phyloP scores from a whole-genome alignment of 2,113 vertebrate genomes.

The Procavia capensis region DNA sequence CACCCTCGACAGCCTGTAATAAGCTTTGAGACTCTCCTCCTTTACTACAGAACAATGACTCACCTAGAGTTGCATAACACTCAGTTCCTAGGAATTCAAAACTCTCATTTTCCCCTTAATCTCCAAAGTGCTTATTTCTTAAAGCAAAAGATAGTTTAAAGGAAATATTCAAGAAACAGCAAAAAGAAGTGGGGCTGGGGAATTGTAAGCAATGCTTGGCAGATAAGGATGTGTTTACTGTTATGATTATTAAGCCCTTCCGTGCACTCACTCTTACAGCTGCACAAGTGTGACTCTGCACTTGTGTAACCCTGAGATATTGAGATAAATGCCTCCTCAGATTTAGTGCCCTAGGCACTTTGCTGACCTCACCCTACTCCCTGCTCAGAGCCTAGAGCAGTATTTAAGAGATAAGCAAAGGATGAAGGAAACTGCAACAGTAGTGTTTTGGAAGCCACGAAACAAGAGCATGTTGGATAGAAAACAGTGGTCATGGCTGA shows the following conservation, averaged over 20 bases:
- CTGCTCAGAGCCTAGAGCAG: not conserved
- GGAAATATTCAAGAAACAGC: constrained; percentile 37
- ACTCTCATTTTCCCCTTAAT: constrained; percentile 72
- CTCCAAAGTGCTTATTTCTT: constrained; percentile 63
- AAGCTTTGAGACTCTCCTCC: constrained; percentile 67
- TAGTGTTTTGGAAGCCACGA: not conserved
- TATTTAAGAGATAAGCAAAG: not conserved
- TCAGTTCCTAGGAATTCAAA: constrained; percentile 67
- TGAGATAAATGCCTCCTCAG: not conserved
- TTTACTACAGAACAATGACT: constrained; percentile 75
- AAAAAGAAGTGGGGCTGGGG: not conserved
- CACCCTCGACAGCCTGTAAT: constrained; percentile 72
- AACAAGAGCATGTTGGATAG: not conserved
- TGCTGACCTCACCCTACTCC: not conserved
- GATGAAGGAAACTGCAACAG: not conserved
- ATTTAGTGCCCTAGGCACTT: not conserved
- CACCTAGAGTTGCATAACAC: constrained; percentile 75
- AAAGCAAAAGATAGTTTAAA: constrained; percentile 59
- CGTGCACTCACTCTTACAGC: not conserved
- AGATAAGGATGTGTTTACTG: not conserved
- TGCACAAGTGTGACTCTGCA: not conserved
- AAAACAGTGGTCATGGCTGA: not conserved
- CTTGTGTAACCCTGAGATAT: constrained; percentile 3
- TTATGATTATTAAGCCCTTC: not conserved
- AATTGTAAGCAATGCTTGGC: not conserved